Percentiles rank a stretch among this genome's conserved stretches.
These are phyloP conservation scores for Eilema caniola DNA, from an alignment of 2,888 invertebrate species.

Conservation along the genomic window DNA sequence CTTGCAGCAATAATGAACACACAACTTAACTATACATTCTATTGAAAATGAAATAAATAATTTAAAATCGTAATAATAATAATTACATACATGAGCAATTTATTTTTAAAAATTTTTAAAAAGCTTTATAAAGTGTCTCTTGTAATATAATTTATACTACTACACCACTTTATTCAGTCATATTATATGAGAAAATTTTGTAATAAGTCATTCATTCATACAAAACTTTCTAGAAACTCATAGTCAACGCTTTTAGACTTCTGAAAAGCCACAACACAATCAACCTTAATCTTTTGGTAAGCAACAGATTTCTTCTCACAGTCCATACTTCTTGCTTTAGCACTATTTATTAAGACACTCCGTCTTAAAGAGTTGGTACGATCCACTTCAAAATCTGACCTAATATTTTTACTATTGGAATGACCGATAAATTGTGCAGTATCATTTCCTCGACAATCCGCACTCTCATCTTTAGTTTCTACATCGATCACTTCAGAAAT, in stretches of 20 bases:
- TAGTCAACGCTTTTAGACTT: slow-evolving; percentile 77
- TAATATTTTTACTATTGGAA: slow-evolving; percentile 74
- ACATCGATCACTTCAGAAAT: slow-evolving; percentile 53
- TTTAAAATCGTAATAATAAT: not conserved
- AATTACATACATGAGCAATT: slow-evolving; percentile 8
- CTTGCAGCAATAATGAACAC: not conserved
- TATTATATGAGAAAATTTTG: not conserved
- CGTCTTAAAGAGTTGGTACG: slow-evolving; percentile 79
- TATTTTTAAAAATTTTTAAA: not conserved
- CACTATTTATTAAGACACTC: slow-evolving; percentile 82
- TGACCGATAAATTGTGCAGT: slow-evolving; percentile 67
- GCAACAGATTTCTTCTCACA: slow-evolving; percentile 70
- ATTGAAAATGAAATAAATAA: slow-evolving; percentile 2
- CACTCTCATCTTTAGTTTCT: slow-evolving; percentile 57
- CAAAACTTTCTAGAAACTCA: slow-evolving; percentile 81
- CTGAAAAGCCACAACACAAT: slow-evolving; percentile 78
- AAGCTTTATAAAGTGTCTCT: not conserved
- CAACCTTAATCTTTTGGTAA: slow-evolving; percentile 77
- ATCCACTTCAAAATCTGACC: slow-evolving; percentile 68
- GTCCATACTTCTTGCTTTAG: slow-evolving; percentile 79
- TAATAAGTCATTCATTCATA: slow-evolving; percentile 32
- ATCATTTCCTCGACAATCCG: slow-evolving; percentile 48
- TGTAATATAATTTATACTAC: not conserved
- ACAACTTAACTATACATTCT: not conserved
- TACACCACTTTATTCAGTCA: slow-evolving; percentile 11